Base-by-base conservation (phyloP, 2,888 invertebrate species). In the Lucinisca nassula region DNA sequence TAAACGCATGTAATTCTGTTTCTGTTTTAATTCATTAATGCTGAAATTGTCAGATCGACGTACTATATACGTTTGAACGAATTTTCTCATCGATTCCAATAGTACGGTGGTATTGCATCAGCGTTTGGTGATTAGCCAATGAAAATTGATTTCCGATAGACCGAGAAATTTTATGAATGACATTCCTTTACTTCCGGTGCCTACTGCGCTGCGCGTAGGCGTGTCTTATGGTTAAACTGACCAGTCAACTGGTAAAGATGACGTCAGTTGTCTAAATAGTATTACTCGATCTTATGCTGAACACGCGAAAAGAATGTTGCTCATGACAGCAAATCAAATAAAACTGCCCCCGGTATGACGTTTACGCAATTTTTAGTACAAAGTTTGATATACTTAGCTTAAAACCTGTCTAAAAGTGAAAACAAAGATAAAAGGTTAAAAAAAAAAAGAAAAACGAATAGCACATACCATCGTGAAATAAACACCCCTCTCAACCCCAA, bases 21-120 rank as follows among this genome's bases (percentile, higher is more conserved):
- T n/a, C n/a, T n/a, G n/a, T n/a, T n/a, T n/a, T n/a, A n/a, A n/a
- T n/a, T n/a, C n/a, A n/a, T n/a, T n/a, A n/a, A n/a, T n/a, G n/a
- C 14, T 40, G 40, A 10, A 40, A 40, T 14, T 40, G 8, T 55
- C 55, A n/a, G 55, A n/a, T 17, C 55, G 17, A n/a, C 10, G 55
- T 55, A 8, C 10, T 8, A 17, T 55, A 17, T n/a, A 21, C 55
- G 55, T 55, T 55, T 55, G 55, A 55, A 17, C 55, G 10, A 55
- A 40, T 17, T n/a, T 55, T 55, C 55, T n/a, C 55, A 55, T 55
- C n/a, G 55, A 55, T 55, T 55, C 4, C 55, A 55, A 55, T 55
- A 55, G 12, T 55, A 55, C n/a, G 17, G 37, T 12, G 24, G 75
- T 55, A 82, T 89, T 85, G 51, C 87, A 85, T 89, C 87, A 85